These are phyloP conservation scores for Sarcophilus harrisii DNA, from an alignment of 2,797 vertebrate species.

Conservation along the genomic window DNA sequence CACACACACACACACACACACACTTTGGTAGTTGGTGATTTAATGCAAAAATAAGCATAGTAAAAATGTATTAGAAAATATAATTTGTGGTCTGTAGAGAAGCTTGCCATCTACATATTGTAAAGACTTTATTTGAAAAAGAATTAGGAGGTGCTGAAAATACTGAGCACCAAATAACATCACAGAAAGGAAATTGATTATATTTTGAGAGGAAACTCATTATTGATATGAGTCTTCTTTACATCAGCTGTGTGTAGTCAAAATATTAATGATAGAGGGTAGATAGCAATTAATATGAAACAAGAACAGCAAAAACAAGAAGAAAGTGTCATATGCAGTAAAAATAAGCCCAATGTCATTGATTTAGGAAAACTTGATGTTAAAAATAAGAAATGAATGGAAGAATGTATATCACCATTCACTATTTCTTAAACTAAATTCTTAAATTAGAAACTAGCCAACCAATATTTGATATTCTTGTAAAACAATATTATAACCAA, in stretches of 20 bases:
- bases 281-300: background rate
- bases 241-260: background rate
- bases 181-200: background rate
- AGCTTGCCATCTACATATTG: background rate
- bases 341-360: background rate
- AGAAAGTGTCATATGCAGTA: background rate
- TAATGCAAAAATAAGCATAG: background rate
- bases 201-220: background rate
- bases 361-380: background rate
- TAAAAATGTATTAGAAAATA: background rate
- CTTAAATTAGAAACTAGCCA: background rate
- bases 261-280: background rate
- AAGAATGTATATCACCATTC: background rate
- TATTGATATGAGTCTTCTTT: background rate
- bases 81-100: background rate
- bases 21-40: background rate
- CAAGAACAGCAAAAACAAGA: background rate
- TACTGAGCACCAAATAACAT: background rate
- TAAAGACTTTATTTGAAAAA: background rate
- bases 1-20: background rate
- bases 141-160: background rate
- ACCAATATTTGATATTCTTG: background rate
- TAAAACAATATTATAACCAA: background rate
- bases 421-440: background rate
- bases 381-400: background rate